Percentiles rank a stretch among this genome's conserved stretches.
Evolutionary conservation across 2,888 invertebrate species (phyloP).

Genomic region (Mechanitis mazaeus): DNA sequence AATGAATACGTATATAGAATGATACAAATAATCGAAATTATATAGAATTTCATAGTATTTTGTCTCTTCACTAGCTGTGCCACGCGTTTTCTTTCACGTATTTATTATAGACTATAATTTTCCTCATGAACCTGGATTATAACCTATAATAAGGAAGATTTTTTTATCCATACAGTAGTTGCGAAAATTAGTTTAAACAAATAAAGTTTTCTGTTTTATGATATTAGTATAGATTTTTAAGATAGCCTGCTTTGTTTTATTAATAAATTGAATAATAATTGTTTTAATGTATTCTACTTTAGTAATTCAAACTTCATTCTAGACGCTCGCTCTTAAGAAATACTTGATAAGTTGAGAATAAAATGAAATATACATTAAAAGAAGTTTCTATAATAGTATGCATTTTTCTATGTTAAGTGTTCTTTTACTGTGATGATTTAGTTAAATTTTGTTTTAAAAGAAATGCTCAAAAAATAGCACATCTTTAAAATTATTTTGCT

Average conservation of each 20-base stretch:
- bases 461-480: too few species aligned
- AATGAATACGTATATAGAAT: background rate
- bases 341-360: background rate
- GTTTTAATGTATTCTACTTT: background rate
- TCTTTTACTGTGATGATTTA: background rate
- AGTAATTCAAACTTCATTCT: background rate
- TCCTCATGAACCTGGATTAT: too few species aligned
- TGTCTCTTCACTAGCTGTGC: too few species aligned
- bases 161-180: too few species aligned
- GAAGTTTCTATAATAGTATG: background rate
- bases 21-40: too few species aligned
- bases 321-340: background rate
- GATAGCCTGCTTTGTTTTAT: background rate
- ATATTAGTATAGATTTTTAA: too few species aligned
- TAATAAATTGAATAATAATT: constrained; percentile 4
- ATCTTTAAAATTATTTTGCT: background rate
- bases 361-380: background rate
- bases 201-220: too few species aligned
- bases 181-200: too few species aligned
- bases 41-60: too few species aligned
- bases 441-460: background rate
- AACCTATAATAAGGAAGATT: too few species aligned
- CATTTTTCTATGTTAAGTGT: background rate
- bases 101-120: too few species aligned
- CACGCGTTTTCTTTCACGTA: too few species aligned